Base-by-base conservation (phyloP, 2,888 invertebrate genomes). In the Piscicola geometra region DNA sequence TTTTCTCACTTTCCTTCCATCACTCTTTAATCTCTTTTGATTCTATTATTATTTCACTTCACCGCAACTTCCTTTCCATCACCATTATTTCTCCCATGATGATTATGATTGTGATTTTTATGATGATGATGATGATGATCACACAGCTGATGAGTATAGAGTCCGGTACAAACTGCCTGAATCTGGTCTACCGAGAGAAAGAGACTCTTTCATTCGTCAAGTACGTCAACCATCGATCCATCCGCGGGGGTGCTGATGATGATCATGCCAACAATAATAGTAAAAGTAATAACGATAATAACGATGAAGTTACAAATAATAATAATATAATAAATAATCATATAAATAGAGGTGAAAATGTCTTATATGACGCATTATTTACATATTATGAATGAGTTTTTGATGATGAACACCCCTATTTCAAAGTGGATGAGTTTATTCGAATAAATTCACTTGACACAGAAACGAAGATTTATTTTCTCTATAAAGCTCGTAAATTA, bases 151-250 rank as follows among this genome's bases (percentile, higher is more conserved):
- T 88, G 78, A 86, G 86, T 18, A 85, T 88, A 5, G 80, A 81
- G 69, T 88, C 88, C 3, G 79, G 81, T 2, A 81, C 82, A 32
- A 88, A 88, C 82, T 83, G 85, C 21, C 79, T 88, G 66, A 86
- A 87, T 5, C 82, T 88, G 68, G 87, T 88, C 15, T 84, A 83
- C 77, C 81, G 87, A 69, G 87, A 87, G 78, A 81, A 83, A 71
- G 86, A 86, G 60, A 87, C 87, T 0, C 79, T 86, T 41, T 81
- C 83, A 52, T 88, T 88, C 82, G 86, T 87, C 30, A 88, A 88
- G 81, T 85, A 88, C 80, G 79, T 88, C 75, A 88, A 88, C 79
- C 81, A 82, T 71, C 79, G 84, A 85, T 77, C 81, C 85, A 52
- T 80, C 80, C 69, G 77, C 82, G 56, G 81, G 82, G 41, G 41